Evolutionary conservation across 2,888 invertebrate species (phyloP), one percentile per base, ranked within the genome.

Genomic region (Drosophila meridionalis): DNA sequence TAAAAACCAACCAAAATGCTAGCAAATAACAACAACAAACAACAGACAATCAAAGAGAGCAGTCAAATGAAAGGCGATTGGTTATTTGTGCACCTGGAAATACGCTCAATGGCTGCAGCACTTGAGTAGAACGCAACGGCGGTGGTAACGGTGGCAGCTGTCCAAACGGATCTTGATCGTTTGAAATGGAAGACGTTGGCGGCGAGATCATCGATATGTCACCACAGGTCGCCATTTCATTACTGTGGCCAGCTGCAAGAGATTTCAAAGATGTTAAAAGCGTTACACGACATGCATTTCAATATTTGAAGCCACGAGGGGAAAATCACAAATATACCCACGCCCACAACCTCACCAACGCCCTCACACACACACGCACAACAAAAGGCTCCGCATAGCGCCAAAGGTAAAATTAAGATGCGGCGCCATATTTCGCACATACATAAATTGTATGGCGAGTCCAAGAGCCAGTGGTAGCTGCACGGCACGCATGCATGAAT

Each of bases 201-300:
- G 93, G 93, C 91, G 93, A 93, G 92, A 93, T 93, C 93, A 93
- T 93, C 93, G 93, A 93, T 90, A 92, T 92, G 89, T 93, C 92
- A 92, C 91, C 92, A 91, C 92, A 87, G 91, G 92, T 92, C 92
- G 93, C 93, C 93, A 93, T 93, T 93, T 93, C 93, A 93, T 92
- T 91, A 92, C 89, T 92, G 90, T 92, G 93, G 92, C 92, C 91
- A 91, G 92, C 93, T 93, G 74, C 26, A 83, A 84, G 30, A 73
- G 66, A 73, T 43, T 68, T 57, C 43, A 67, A 52, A 53, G 34
- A 34, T n/a, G 42, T 72, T 57, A 67, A 65, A 47, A 50, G 57
- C 53, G 20, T 77, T 57, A 62, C 63, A 57, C 69, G 30, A 57
- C 50, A 55, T 64, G 43, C 63, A 73, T 67, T 69, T 66, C 45